Conservation (phyloP, 2,888 invertebrate genomes). For the Acrobasis repandana region DNA sequence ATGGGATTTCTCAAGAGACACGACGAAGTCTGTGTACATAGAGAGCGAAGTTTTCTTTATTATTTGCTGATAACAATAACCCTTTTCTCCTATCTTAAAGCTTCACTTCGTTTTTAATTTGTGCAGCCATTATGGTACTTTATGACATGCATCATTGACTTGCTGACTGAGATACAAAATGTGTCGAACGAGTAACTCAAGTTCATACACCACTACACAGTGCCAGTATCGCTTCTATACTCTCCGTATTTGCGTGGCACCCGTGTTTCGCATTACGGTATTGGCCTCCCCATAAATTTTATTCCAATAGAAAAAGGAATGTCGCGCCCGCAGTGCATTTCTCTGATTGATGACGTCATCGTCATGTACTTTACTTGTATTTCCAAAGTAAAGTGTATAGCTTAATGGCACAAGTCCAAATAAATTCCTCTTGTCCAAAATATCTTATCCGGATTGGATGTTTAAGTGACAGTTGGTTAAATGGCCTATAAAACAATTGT, state of each 20-base stretch:
- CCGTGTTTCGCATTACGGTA: conserved; percentile 71
- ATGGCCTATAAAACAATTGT: conserved; percentile 2
- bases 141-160: no score
- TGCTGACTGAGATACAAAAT: no score
- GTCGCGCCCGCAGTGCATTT: conserved; percentile 41
- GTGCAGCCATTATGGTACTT: no score
- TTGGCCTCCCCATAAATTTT: conserved; percentile 69
- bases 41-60: no score
- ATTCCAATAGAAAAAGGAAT: conserved; percentile 52
- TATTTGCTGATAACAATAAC: no score
- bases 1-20: no score
- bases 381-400: conserved; percentile 21
- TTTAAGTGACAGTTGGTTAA: neutral
- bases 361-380: conserved; percentile 13
- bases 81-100: no score
- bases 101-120: no score
- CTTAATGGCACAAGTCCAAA: conserved; percentile 26
- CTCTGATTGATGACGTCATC: conserved; percentile 34
- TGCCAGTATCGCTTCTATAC: neutral
- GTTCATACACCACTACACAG: no score
- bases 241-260: conserved; percentile 28
- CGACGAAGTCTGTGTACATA: no score
- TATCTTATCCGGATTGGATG: neutral
- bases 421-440: neutral
- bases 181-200: no score